Base-by-base conservation (phyloP, 2,113 vertebrate genomes). In the Eclectus roratus region DNA sequence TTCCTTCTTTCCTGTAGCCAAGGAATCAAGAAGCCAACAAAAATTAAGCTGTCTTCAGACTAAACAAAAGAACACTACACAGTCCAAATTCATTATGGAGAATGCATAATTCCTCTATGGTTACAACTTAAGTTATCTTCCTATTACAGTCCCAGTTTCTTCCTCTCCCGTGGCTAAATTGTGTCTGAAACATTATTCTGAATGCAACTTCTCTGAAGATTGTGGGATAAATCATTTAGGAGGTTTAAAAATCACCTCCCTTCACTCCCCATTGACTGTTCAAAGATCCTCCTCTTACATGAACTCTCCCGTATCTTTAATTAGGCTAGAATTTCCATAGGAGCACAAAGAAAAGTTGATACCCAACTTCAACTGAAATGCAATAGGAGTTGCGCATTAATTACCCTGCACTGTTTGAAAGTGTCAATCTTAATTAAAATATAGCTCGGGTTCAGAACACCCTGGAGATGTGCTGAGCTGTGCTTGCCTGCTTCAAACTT, bases 351-450 rank as follows among this genome's bases (percentile, higher is more conserved):
- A 79, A 49, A 88, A 91, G 65, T 46, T 83, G 39, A 60, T 55
- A 88, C 85, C 55, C 71, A 88, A n/a, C 81, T 83, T 82, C 74
- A 82, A 41, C 2, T 88, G 60, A 94, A 96, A 93, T 85, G 93
- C 79, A 96, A 46, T 11, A 80, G 37, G 68, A 94, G 33, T 13
- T 74, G 76, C 68, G 47, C 68, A 88, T 89, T 81, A 89, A 88
- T 68, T 91, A 83, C 50, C 41, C 56, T 13, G 10, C 28, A 17
- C 71, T 76, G 41, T 89, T 96, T 81, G 72, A 37, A 94, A 92
- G 87, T 20, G 61, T 82, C 87, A 87, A 35, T 92, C 89, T 92
- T 89, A 79, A 93, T 95, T 94, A 92, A 91, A 94, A 89, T 4
- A 15, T 52, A 87, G 80, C 80, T 68, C 1, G 0, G 63, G 77